Evolutionary conservation across 2,113 vertebrate genomes (phyloP), one percentile per base, ranked within the genome.

Genomic region (Bothrops jararaca): DNA sequence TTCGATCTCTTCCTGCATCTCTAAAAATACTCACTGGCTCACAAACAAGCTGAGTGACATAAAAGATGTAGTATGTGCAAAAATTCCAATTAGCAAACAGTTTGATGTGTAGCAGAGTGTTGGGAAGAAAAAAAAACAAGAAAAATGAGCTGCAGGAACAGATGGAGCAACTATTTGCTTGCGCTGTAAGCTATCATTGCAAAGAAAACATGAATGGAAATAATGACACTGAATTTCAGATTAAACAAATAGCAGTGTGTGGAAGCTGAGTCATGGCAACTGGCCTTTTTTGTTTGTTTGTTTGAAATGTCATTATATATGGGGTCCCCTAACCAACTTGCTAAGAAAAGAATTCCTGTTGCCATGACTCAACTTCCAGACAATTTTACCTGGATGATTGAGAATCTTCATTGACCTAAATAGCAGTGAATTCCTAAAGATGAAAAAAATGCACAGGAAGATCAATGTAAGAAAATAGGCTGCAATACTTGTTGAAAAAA

Each of bases 41-140:
- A 52, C 0, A 85, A 18, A 24, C 93, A 89, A 88, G 24, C 48
- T 94, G 0, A 5, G 0, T 42, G 57, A 15, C 74, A 88, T 93
- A 0, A 87, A 34, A 94, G 88, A 94, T 39, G 74, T 4, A 90
- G 2, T 42, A 92, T n/a, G 34, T 92, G 90, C 12, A 53, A 92
- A 80, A 80, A 89, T 7, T 80, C 94, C 97, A 96, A 96, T 93
- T 94, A 96, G 22, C 92, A 94, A 95, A 94, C 3, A 93, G 23
- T 95, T 34, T 92, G 64, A 95, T 93, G 69, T 42, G 85, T 12
- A 93, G 42, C 90, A 0, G 0, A 95, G 93, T 91, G 39, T 95
- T 91, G 94, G 91, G 93, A 87, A 95, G 45, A 92, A 87, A 95
- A 45, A 92, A 94, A 90, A 95, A 69, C 34, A 39, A 96, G 20